Conservation (phyloP, 2,888 invertebrate species). For the Mythimna impura region DNA sequence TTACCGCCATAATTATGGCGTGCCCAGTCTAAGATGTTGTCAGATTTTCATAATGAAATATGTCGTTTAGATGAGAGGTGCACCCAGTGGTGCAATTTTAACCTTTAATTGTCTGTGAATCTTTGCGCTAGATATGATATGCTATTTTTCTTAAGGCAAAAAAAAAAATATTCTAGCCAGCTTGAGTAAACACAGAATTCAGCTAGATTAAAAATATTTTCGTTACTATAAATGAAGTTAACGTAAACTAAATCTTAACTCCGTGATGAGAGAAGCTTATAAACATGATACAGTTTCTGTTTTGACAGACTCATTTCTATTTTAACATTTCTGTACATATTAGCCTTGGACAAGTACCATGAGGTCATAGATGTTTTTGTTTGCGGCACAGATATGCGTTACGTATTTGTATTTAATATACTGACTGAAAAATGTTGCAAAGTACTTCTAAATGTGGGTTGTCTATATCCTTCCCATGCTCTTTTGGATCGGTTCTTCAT, state of each 20-base stretch:
- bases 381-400: background rate
- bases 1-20: too few relatives aligned
- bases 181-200: background rate
- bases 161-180: background rate
- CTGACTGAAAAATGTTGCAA: background rate
- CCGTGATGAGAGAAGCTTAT: background rate
- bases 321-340: conserved; percentile 1
- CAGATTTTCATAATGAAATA: too few relatives aligned
- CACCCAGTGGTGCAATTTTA: too few relatives aligned
- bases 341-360: conserved; percentile 1
- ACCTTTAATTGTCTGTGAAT: too few relatives aligned
- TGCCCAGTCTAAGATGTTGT: too few relatives aligned
- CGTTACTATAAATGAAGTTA: background rate
- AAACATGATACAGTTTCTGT: background rate
- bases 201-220: background rate
- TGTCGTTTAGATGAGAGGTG: too few relatives aligned
- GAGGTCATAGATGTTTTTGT: conserved; percentile 18
- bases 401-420: background rate
- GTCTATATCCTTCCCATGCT: too few relatives aligned
- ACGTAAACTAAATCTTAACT: background rate
- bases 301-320: conserved; percentile 27
- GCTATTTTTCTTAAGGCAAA: too few relatives aligned
- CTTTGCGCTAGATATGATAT: too few relatives aligned
- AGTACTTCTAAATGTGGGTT: too few relatives aligned
- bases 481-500: too few relatives aligned